Conservation (phyloP, 2,113 vertebrate genomes). For the Chelonoidis abingdonii region DNA sequence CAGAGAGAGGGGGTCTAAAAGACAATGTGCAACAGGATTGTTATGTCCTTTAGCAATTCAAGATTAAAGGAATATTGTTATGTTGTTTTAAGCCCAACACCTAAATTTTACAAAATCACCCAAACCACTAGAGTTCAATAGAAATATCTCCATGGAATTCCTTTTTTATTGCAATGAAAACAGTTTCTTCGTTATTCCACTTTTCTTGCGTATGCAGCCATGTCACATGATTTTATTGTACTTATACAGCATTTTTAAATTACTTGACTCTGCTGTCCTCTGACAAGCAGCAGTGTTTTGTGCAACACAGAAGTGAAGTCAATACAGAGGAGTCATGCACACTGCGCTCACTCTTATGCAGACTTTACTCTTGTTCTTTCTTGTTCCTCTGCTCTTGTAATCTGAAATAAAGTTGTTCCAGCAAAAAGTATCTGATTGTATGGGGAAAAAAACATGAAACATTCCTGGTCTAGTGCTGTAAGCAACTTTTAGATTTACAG, state of each 20-base stretch:
- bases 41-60: neutral
- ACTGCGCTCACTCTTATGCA: neutral
- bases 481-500: neutral
- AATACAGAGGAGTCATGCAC: neutral
- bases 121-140: neutral
- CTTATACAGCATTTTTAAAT: neutral
- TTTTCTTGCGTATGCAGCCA: neutral
- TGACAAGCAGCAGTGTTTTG: neutral
- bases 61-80: neutral
- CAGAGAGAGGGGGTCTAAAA: neutral
- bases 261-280: fast-evolving
- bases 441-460: fast-evolving
- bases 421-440: neutral
- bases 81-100: neutral
- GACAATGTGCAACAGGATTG: neutral
- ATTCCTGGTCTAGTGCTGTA: fast-evolving
- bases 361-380: neutral
- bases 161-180: neutral
- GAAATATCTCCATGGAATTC: neutral
- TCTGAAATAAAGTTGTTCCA: neutral
- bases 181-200: neutral
- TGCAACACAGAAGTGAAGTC: neutral
- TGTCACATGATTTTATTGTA: neutral
- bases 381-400: neutral
- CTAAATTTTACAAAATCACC: neutral